Evolutionary conservation across 2,113 vertebrate genomes (phyloP).

Genomic region (Macquaria ambigua): DNA sequence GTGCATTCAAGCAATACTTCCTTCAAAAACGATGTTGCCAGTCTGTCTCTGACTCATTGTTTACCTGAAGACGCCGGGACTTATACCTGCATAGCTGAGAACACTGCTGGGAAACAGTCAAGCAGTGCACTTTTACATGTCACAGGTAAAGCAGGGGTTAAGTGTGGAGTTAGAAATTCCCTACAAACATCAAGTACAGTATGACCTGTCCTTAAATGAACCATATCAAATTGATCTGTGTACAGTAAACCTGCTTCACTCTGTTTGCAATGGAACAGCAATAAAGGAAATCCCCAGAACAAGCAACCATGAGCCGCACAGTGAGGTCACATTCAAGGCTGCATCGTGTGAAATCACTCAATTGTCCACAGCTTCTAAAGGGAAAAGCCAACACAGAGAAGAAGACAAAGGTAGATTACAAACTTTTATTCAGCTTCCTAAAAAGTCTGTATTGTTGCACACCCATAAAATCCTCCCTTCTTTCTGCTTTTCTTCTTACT

Average conservation of each 20-base stretch:
- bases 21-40: slow-evolving; percentile 45
- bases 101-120: slow-evolving; percentile 43
- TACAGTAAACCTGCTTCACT: slow-evolving; percentile 14
- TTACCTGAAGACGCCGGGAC: slow-evolving; percentile 40
- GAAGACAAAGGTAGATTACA: slow-evolving; percentile 51
- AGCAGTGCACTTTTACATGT: slow-evolving; percentile 42
- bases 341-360: not conserved
- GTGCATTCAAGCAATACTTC: slow-evolving; percentile 21
- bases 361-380: slow-evolving; percentile 9
- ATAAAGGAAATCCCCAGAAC: slow-evolving; percentile 54
- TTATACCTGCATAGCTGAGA: slow-evolving; percentile 64
- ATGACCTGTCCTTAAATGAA: not conserved
- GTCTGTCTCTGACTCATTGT: slow-evolving; percentile 44
- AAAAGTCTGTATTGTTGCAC: slow-evolving; percentile 1
- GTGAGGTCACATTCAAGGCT: slow-evolving; percentile 8
- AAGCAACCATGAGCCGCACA: slow-evolving; percentile 15
- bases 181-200: not conserved
- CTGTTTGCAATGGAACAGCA: slow-evolving; percentile 43
- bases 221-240: not conserved
- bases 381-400: not conserved
- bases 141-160: slow-evolving; percentile 43
- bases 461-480: not conserved
- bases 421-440: not conserved
- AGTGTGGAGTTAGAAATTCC: not conserved
- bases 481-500: slow-evolving; percentile 1